These are phyloP conservation scores for Paramormyrops hopkinsi DNA, from an alignment of 2,797 vertebrate genomes.

Conservation along the genomic window DNA sequence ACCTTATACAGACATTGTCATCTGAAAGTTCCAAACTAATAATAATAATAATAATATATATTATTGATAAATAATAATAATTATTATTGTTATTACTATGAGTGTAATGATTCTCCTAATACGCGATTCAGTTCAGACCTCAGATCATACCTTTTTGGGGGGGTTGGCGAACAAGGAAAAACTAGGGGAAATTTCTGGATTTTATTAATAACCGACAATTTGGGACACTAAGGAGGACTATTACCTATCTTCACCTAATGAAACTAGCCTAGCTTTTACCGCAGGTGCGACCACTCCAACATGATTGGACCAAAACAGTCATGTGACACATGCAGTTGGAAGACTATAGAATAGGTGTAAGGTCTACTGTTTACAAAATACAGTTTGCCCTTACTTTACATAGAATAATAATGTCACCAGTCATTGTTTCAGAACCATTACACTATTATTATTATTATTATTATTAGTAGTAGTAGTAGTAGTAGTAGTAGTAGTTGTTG, in stretches of 20 bases:
- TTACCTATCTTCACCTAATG: neutral
- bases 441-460: no score
- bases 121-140: neutral
- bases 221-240: neutral
- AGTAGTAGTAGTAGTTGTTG: no score
- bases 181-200: neutral
- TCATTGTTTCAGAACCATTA: no score
- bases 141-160: neutral
- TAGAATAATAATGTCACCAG: no score
- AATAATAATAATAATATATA: neutral
- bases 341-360: neutral
- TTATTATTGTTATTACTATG: no score
- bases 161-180: neutral
- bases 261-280: neutral
- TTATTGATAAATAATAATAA: no score
- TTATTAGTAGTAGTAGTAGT: no score
- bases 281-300: neutral
- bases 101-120: neutral
- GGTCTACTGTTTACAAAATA: no score
- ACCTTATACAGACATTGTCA: neutral
- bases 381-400: no score
- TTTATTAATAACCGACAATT: neutral
- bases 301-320: neutral
- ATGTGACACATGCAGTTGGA: neutral
- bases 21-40: neutral